Conservation (phyloP, 2,888 invertebrate species). For the Parnassius mnemosyne region DNA sequence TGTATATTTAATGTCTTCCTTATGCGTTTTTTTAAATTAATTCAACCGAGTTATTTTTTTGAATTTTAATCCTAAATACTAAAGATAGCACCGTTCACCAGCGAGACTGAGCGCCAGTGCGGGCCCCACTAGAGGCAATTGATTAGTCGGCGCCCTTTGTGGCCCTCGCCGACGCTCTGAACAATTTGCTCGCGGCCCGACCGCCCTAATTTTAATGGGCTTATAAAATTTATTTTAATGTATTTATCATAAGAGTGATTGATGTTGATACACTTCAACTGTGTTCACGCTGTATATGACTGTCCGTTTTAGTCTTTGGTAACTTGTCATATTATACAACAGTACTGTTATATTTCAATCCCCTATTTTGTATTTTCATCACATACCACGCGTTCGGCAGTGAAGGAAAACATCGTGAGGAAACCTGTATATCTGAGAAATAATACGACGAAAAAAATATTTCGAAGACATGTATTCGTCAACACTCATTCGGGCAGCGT, state of each 20-base stretch:
- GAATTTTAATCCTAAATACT: constrained; percentile 10
- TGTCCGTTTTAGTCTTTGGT: constrained; percentile 2
- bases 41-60: neutral
- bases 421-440: no score
- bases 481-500: no score
- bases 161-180: constrained; percentile 68
- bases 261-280: constrained; percentile 43
- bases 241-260: constrained; percentile 69
- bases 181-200: constrained; percentile 78
- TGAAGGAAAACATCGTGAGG: no score
- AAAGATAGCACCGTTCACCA: constrained; percentile 33
- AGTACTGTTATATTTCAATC: neutral
- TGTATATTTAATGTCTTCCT: no score
- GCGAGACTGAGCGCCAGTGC: constrained; percentile 21
- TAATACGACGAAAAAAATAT: no score
- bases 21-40: no score
- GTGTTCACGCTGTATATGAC: constrained; percentile 14
- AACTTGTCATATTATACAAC: constrained; percentile 13
- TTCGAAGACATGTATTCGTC: no score
- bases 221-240: constrained; percentile 80
- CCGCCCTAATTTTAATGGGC: constrained; percentile 80
- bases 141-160: constrained; percentile 75
- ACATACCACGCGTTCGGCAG: no score
- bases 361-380: no score
- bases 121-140: constrained; percentile 57